These are phyloP conservation scores for Macaca nemestrina DNA, from an alignment of 2,113 vertebrate species.

Conservation along the genomic window DNA sequence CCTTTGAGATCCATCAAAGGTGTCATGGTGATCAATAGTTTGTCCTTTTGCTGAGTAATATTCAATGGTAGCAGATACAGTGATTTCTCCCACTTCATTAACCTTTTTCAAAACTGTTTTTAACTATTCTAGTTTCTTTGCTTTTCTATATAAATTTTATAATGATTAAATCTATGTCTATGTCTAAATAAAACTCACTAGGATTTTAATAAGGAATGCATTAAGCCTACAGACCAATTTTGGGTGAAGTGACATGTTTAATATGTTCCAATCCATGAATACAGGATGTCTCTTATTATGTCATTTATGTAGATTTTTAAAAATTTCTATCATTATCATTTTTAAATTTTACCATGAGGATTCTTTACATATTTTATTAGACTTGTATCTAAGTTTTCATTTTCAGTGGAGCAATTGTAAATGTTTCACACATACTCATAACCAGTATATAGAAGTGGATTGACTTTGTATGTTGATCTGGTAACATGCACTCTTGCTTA, in stretches of 20 bases:
- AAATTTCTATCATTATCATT: background rate
- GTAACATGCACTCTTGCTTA: background rate
- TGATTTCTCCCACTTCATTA: background rate
- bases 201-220: background rate
- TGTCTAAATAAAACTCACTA: background rate
- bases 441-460: background rate
- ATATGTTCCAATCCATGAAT: background rate
- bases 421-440: background rate
- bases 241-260: background rate
- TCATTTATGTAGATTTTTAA: background rate
- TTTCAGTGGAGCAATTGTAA: background rate
- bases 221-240: background rate
- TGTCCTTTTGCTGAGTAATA: background rate
- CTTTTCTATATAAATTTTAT: background rate
- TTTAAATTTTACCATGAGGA: background rate
- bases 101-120: background rate
- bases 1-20: background rate
- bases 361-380: background rate
- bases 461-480: background rate
- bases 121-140: background rate
- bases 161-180: background rate
- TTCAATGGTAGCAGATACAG: background rate
- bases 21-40: background rate
- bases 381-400: background rate
- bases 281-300: background rate